Conservation (phyloP, 2,113 vertebrate genomes). For the Amphilophus citrinellus region DNA sequence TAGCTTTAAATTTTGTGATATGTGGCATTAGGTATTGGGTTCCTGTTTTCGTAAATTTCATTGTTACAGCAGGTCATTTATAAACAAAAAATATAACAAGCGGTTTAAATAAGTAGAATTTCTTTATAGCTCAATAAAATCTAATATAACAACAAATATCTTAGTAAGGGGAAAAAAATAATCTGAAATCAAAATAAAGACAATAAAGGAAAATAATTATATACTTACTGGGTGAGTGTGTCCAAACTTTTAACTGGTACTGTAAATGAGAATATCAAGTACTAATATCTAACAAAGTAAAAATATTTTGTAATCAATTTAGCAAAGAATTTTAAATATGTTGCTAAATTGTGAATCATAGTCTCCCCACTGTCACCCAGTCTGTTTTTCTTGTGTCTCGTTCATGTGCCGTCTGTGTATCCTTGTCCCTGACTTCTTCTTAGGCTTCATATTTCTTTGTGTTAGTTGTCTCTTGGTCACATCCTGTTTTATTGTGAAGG, state of each 20-base stretch:
- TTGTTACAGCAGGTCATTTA: neutral
- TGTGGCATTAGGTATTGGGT: neutral
- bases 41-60: neutral
- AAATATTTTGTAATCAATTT: neutral
- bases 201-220: too few species aligned
- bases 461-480: too few species aligned
- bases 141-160: neutral
- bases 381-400: neutral
- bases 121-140: neutral
- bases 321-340: neutral
- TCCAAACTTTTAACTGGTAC: too few species aligned
- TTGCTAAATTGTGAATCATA: neutral
- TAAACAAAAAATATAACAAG: neutral
- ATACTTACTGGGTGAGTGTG: too few species aligned
- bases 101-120: too few species aligned
- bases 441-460: too few species aligned
- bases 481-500: neutral
- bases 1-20: neutral
- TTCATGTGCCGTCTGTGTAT: neutral
- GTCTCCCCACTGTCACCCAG: too few species aligned
- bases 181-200: too few species aligned
- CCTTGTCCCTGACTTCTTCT: too few species aligned
- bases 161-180: too few species aligned
- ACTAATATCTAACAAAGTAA: neutral
- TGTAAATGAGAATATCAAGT: neutral